phyloP scores from a whole-genome alignment of 2,797 vertebrate genomes.

The Pipistrellus pipistrellus region DNA sequence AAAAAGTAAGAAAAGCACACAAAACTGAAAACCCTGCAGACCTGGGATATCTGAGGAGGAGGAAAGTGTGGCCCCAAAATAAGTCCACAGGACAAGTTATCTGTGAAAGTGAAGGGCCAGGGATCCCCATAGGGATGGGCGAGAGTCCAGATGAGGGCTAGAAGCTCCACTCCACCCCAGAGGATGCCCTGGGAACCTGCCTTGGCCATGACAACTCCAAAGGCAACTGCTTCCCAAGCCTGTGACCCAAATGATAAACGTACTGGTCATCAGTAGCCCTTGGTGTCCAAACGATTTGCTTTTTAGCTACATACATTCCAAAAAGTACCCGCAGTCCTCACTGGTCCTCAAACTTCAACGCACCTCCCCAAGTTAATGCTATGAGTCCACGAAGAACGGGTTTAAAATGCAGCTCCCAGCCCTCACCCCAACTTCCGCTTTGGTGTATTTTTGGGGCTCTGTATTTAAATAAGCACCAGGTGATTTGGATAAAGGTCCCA shows the following conservation, averaged over 20 bases:
- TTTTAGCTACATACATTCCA: neutral
- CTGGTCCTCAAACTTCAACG: neutral
- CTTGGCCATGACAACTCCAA: neutral
- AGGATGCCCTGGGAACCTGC: neutral
- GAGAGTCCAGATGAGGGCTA: neutral
- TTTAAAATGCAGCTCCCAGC: constrained; percentile 7
- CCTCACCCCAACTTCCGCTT: neutral
- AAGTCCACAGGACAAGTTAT: neutral
- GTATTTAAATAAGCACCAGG: constrained; percentile 46
- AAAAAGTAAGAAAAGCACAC: neutral
- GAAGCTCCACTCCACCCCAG: neutral
- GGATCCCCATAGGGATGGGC: neutral
- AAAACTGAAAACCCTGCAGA: neutral
- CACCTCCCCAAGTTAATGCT: neutral
- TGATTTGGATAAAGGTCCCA: neutral
- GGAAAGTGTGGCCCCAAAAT: neutral
- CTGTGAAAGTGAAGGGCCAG: neutral
- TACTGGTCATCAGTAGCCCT: neutral
- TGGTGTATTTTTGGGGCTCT: neutral
- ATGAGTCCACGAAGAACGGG: neutral
- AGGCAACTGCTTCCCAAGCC: neutral
- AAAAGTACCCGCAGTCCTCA: neutral
- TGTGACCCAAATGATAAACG: constrained; percentile 2
- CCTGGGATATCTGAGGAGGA: neutral
- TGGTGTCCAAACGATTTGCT: neutral